These are phyloP conservation scores for Phoeniculus purpureus DNA, from an alignment of 2,797 vertebrate genomes.

Conservation along the genomic window DNA sequence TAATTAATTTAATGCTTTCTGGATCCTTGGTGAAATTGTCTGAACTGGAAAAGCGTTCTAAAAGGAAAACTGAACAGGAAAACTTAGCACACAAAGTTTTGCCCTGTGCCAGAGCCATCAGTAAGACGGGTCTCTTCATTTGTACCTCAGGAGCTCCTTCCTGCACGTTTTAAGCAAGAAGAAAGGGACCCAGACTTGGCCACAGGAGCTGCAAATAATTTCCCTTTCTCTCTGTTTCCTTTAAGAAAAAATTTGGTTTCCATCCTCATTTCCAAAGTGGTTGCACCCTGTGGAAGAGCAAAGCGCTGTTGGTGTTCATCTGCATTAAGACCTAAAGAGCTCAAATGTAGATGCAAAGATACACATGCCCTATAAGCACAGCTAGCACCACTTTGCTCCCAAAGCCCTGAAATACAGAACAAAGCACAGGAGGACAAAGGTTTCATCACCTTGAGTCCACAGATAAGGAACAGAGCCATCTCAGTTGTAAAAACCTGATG, in stretches of 20 bases:
- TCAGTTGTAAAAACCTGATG: background rate
- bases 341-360: background rate
- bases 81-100: background rate
- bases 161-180: background rate
- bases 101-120: background rate
- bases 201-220: background rate
- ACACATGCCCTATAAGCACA: background rate
- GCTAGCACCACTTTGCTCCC: background rate
- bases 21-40: background rate
- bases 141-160: background rate
- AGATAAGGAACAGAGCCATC: rapidly evolving
- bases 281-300: background rate
- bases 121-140: background rate
- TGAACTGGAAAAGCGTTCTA: background rate
- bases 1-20: background rate
- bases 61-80: background rate
- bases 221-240: background rate
- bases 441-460: background rate
- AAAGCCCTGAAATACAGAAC: background rate
- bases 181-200: background rate
- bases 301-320: background rate
- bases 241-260: background rate
- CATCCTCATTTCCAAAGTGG: background rate
- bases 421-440: background rate
- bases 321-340: background rate